Percentiles rank a stretch among this genome's conserved stretches.
Conservation (phyloP, 2,888 invertebrate genomes). For the Aleiodes leptofemur region DNA sequence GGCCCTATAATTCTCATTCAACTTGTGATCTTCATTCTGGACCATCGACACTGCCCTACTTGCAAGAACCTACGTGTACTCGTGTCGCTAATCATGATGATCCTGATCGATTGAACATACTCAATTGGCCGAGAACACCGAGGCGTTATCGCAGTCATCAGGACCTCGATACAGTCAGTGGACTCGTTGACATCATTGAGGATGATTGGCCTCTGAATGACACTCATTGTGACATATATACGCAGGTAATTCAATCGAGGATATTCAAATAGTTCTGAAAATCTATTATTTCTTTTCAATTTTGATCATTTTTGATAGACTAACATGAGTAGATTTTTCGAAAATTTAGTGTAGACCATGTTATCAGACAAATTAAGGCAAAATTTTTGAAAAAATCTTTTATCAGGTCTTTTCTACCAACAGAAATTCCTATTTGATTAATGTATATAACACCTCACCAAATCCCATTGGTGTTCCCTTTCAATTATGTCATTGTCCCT, state of each 20-base stretch:
- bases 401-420: no score
- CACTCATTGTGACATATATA: constrained; percentile 71
- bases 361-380: no score
- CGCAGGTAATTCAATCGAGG: constrained; percentile 65
- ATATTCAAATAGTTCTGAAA: no score
- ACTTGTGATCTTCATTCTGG: constrained; percentile 69
- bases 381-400: no score
- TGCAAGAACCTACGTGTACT: constrained; percentile 63
- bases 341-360: no score
- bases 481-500: background rate
- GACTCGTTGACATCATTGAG: constrained; percentile 73
- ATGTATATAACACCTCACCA: background rate
- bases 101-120: constrained; percentile 69
- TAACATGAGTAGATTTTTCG: no score
- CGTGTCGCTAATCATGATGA: constrained; percentile 57
- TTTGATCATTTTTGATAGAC: no score
- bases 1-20: constrained; percentile 67
- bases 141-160: constrained; percentile 71
- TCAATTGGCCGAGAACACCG: constrained; percentile 70
- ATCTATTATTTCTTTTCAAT: no score
- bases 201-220: constrained; percentile 70
- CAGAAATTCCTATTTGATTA: background rate
- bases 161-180: constrained; percentile 71
- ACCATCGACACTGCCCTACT: constrained; percentile 62
- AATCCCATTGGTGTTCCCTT: background rate